Percentiles rank a stretch among this genome's conserved stretches.
These are phyloP conservation scores for Linyphia triangularis DNA, from an alignment of 2,888 invertebrate genomes.

Conservation along the genomic window DNA sequence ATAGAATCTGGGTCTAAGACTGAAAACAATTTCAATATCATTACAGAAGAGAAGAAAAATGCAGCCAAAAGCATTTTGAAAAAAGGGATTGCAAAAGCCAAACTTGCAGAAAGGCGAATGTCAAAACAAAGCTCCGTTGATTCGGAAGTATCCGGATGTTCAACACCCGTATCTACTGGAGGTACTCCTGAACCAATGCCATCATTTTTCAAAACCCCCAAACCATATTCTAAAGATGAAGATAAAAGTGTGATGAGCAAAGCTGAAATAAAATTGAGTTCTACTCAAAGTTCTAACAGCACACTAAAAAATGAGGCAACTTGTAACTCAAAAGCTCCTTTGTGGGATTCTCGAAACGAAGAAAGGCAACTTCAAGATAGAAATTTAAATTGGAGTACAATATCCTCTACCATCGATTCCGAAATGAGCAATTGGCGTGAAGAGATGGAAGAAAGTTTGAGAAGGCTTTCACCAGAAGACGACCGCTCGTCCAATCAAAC, in stretches of 20 bases:
- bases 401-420: slow-evolving; percentile 68
- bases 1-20: slow-evolving; percentile 8
- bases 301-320: slow-evolving; percentile 41
- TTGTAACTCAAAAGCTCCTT: slow-evolving; percentile 37
- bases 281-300: slow-evolving; percentile 51
- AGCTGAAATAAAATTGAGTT: slow-evolving; percentile 73
- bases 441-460: slow-evolving; percentile 73
- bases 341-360: slow-evolving; percentile 56
- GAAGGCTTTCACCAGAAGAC: slow-evolving; percentile 69
- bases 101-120: slow-evolving; percentile 69
- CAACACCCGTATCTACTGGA: slow-evolving; percentile 56
- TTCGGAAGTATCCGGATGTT: slow-evolving; percentile 62
- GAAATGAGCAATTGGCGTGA: slow-evolving; percentile 71
- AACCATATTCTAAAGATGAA: slow-evolving; percentile 70
- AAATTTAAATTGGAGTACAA: slow-evolving; percentile 52
- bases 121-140: slow-evolving; percentile 73
- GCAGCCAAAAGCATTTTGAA: slow-evolving; percentile 72
- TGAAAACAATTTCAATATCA: slow-evolving; percentile 11
- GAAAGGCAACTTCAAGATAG: slow-evolving; percentile 43
- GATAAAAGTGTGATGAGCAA: slow-evolving; percentile 52
- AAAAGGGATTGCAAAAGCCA: slow-evolving; percentile 72
- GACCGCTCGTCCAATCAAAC: slow-evolving; percentile 59
- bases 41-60: slow-evolving; percentile 74
- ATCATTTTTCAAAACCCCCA: slow-evolving; percentile 72
- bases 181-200: slow-evolving; percentile 63